Evolutionary conservation across 2,113 vertebrate genomes (phyloP).

Genomic region (Etheostoma spectabile): DNA sequence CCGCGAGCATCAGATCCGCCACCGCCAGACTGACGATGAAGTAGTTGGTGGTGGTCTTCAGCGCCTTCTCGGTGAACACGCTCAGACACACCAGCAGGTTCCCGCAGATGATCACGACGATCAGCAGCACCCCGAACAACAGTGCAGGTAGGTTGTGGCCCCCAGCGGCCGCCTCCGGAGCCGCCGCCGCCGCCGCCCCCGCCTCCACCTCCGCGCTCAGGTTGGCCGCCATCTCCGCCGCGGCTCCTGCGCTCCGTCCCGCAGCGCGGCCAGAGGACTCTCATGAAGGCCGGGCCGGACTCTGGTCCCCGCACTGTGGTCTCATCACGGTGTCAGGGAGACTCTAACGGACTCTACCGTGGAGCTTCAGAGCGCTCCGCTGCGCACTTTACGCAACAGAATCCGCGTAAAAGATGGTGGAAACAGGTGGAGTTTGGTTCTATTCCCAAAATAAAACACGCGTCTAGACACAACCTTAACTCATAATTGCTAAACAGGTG

Average conservation of each 20-base stretch:
- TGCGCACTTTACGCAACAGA: conserved; percentile 47
- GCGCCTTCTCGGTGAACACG: conserved; percentile 91
- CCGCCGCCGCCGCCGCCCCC: conserved; percentile 12
- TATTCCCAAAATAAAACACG: neutral
- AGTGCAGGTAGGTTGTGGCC: conserved; percentile 85
- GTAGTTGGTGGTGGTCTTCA: conserved; percentile 97
- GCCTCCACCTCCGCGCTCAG: conserved; percentile 47
- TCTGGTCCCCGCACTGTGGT: conserved; percentile 4
- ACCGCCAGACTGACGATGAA: conserved; percentile 95
- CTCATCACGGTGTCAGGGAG: conserved; percentile 32
- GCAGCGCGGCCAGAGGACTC: conserved; percentile 46
- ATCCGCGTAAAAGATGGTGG: conserved; percentile 19
- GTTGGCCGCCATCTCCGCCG: conserved; percentile 79
- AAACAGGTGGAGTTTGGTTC: neutral
- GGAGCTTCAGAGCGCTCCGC: conserved; percentile 22
- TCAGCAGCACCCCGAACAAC: conserved; percentile 89
- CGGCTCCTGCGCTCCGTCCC: conserved; percentile 50
- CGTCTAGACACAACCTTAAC: neutral
- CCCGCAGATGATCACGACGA: conserved; percentile 89
- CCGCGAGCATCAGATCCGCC: conserved; percentile 91
- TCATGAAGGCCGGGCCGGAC: conserved; percentile 58
- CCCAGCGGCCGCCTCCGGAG: neutral
- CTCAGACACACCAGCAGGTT: conserved; percentile 94
- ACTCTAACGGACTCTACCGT: neutral
- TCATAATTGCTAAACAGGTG: neutral